phyloP scores from a whole-genome alignment of 2,888 invertebrate species.

The Atethmia centrago region DNA sequence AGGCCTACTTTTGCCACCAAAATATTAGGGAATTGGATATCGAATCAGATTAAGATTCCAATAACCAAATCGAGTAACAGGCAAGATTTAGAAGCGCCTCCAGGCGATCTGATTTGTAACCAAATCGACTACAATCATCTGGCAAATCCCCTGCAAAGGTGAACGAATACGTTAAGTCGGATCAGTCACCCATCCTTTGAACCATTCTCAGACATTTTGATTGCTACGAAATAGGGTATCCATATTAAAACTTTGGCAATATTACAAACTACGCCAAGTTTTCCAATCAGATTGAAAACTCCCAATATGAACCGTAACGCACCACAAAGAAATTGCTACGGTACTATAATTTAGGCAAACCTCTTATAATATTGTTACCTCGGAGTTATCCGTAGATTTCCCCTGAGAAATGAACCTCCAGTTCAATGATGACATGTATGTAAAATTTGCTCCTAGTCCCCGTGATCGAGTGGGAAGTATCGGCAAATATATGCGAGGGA shows the following conservation, averaged over 20 bases:
- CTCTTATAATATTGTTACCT: conserved; percentile 66
- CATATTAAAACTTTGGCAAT: conserved; percentile 52
- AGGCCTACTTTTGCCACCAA: neutral
- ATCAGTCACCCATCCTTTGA: conserved; percentile 23
- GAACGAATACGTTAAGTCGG: neutral
- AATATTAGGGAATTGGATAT: conserved; percentile 25
- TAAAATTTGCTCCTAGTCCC: conserved; percentile 43
- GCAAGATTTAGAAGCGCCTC: conserved; percentile 8
- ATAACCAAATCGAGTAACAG: conserved; percentile 27
- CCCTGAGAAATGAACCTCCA: conserved; percentile 60
- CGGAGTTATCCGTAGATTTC: conserved; percentile 65
- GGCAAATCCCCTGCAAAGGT: conserved; percentile 1
- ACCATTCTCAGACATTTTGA: conserved; percentile 30
- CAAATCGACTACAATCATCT: conserved; percentile 32
- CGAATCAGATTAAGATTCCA: conserved; percentile 31
- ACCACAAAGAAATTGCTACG: conserved; percentile 46
- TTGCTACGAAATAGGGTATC: conserved; percentile 36
- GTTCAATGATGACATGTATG: conserved; percentile 63
- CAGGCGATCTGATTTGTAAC: conserved; percentile 6
- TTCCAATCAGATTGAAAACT: conserved; percentile 54
- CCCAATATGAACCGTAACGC: conserved; percentile 29
- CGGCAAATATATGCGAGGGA: conserved; percentile 29
- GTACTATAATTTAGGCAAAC: conserved; percentile 65
- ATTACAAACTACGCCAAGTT: conserved; percentile 53
- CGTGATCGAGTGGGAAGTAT: conserved; percentile 58